Evolutionary conservation across 2,888 invertebrate species (phyloP).

Genomic region (Nemapogon koenigi): DNA sequence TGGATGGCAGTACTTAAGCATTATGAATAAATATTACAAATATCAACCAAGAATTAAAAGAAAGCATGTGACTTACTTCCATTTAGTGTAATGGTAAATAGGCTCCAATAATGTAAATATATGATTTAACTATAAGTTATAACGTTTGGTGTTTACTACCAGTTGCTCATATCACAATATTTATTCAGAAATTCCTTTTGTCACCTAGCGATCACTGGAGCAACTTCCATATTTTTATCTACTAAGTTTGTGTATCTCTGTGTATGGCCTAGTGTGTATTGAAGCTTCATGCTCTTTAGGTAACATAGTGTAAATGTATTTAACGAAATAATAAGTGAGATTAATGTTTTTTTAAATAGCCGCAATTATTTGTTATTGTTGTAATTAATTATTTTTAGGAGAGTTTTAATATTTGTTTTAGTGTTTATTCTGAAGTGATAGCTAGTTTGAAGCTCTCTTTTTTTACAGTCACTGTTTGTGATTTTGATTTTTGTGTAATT

Average conservation of each 20-base stretch:
- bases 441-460: neutral
- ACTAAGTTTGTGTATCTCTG: conserved; percentile 17
- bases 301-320: conserved; percentile 41
- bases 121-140: neutral
- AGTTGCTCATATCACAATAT: conserved; percentile 4
- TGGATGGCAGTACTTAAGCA: no score
- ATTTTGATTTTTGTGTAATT: conserved; percentile 20
- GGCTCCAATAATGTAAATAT: no score
- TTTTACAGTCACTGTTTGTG: conserved; percentile 24
- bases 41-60: no score
- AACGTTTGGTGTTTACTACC: conserved; percentile 1
- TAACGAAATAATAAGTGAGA: conserved; percentile 57
- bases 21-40: no score
- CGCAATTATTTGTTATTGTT: conserved; percentile 48
- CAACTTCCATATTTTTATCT: neutral
- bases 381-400: conserved; percentile 57
- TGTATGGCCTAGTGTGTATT: conserved; percentile 33
- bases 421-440: conserved; percentile 21
- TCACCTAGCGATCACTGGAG: neutral
- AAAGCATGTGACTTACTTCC: neutral
- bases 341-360: conserved; percentile 50
- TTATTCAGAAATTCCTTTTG: neutral
- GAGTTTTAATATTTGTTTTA: conserved; percentile 58
- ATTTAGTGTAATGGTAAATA: conserved; percentile 1
- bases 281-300: conserved; percentile 32